These are phyloP conservation scores for Bombus turneri DNA, from an alignment of 1,140 invertebrate species.

Conservation along the genomic window DNA sequence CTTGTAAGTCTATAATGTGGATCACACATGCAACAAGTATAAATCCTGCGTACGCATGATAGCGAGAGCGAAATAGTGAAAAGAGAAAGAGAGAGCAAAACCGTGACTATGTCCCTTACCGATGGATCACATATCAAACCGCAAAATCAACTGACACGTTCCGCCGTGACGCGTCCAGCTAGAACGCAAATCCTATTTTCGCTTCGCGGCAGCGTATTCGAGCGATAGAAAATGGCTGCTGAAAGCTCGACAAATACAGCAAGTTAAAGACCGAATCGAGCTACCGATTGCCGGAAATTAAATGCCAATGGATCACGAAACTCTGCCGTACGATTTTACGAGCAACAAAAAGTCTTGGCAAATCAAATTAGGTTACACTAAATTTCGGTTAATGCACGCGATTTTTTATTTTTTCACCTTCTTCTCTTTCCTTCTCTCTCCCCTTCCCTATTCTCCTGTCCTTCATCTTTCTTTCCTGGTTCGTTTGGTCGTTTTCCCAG, in stretches of 20 bases:
- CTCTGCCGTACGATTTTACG: neutral
- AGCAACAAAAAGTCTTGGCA: neutral
- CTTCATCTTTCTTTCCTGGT: too few relatives aligned
- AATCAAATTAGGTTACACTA: neutral
- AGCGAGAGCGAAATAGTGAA: neutral
- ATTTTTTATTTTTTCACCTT: neutral
- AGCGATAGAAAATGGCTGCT: slow-evolving; percentile 30
- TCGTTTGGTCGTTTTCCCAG: neutral
- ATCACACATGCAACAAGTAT: neutral
- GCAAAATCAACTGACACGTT: slow-evolving; percentile 38
- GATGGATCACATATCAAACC: slow-evolving; percentile 21
- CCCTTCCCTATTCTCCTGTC: neutral
- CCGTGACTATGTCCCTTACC: neutral
- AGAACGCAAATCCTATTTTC: slow-evolving; percentile 39
- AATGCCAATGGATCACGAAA: neutral
- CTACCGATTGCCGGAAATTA: slow-evolving; percentile 46
- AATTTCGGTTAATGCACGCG: neutral
- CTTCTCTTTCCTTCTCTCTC: neutral
- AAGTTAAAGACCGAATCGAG: slow-evolving; percentile 39
- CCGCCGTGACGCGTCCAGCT: slow-evolving; percentile 13
- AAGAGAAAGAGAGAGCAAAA: neutral
- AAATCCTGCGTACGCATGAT: neutral
- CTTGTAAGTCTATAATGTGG: neutral
- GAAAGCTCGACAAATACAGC: slow-evolving; percentile 51
- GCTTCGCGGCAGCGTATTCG: slow-evolving; percentile 9